Evolutionary conservation across 2,888 invertebrate genomes (phyloP).

Genomic region (Microctonus aethiopoides): DNA sequence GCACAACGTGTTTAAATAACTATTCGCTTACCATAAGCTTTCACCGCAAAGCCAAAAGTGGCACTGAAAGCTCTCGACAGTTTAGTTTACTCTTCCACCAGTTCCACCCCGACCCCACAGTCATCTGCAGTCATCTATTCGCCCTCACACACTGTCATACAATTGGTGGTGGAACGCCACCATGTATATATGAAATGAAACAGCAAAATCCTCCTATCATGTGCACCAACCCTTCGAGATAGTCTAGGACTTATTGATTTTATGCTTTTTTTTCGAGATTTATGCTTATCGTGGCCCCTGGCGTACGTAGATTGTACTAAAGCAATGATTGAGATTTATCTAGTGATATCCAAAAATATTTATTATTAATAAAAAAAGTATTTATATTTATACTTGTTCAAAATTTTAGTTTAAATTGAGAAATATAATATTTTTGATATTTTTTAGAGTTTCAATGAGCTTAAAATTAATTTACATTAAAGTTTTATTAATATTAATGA

Average conservation of each 20-base stretch:
- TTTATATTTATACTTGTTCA: too few species aligned
- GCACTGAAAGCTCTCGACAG: constrained; percentile 54
- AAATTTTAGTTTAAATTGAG: too few species aligned
- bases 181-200: neutral
- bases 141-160: constrained; percentile 47
- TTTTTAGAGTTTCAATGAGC: too few species aligned
- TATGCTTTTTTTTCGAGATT: constrained; percentile 35
- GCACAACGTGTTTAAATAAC: neutral
- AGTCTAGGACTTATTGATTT: constrained; percentile 42
- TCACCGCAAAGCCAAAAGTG: constrained; percentile 50
- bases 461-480: too few species aligned
- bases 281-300: constrained; percentile 36
- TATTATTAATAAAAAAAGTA: too few species aligned
- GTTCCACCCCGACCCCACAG: constrained; percentile 4
- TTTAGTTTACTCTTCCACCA: constrained; percentile 7
- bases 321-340: neutral
- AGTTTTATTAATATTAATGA: too few species aligned
- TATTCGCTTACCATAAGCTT: neutral
- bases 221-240: constrained; percentile 32
- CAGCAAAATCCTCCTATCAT: constrained; percentile 9
- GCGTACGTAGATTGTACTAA: constrained; percentile 14
- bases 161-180: neutral
- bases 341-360: too few species aligned
- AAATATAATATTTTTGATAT: too few species aligned
- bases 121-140: constrained; percentile 23